Base-by-base conservation (phyloP, 23 tunicate genomes). In the Diplosoma virens region DNA sequence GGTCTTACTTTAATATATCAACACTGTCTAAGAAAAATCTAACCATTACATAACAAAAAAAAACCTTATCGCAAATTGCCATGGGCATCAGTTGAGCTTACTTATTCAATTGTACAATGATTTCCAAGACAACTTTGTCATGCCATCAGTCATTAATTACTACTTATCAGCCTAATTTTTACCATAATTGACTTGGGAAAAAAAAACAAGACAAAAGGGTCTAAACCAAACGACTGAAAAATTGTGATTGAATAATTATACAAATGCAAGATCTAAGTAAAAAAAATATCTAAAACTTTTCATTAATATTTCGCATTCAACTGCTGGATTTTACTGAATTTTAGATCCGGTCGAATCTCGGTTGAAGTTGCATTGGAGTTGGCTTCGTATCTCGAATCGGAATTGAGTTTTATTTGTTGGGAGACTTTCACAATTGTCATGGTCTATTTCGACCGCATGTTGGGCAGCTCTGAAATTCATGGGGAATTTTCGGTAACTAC, bases 401-500 rank as follows among this genome's bases (percentile, higher is more conserved):
- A 91, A 1, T 27, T 67, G 27, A 75, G 71, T 0, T 91, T 74
- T 76, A 84, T 91, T 1, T 83, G 92, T 22, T 91, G 97, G 97
- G 36, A 58, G 16, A 78, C 97, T 1, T 91, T 85, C 80, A 1
- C 18, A 5, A 58, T 59, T 30, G 80, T 50, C 22, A 84, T 91
- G 37, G 28, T 30, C 20, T 85, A 83, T 30, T 91, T 66, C 41
- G 91, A 79, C 26, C 34, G 64, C 4, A 85, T 91, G 83, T 55
- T 91, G 33, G 85, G 68, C 3, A 48, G 90, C 9, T 71, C 91
- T 27, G 55, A 54, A 1, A 78, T 91, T 28, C 85, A 79, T 66
- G 91, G 87, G 16, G 84, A 83, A n/a, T 85, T 84, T 65, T 59
- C 81, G n/a, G 97, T 90, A 32, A 77, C 81, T 68, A 36, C 52